A percentile compares a stretch with the other conserved stretches of the same genome.
Conservation (phyloP, 1,140 invertebrate genomes). For the Pemphigus obesinymphae region DNA sequence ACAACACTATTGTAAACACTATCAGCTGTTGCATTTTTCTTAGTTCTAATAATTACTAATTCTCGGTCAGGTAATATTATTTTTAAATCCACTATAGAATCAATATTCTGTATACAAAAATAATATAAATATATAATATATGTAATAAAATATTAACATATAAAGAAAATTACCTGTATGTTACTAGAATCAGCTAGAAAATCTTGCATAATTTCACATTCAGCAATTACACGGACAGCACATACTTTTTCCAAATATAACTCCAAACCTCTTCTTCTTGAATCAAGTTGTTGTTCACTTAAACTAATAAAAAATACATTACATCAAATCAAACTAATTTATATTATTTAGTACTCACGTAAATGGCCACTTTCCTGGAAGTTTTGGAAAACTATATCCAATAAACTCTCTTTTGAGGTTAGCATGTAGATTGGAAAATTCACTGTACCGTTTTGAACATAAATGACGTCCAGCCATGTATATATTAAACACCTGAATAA, state of each 20-base stretch:
- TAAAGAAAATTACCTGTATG: constrained; percentile 55
- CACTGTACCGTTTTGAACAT: constrained; percentile 91
- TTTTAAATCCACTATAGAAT: constrained; percentile 88
- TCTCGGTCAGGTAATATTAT: constrained; percentile 67
- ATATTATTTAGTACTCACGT: constrained; percentile 57
- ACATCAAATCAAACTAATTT: background rate
- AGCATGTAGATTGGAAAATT: constrained; percentile 87
- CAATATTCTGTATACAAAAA: constrained; percentile 58
- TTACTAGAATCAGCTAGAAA: constrained; percentile 91
- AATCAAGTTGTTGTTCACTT: constrained; percentile 94
- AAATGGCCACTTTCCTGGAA: constrained; percentile 99
- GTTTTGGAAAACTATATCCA: constrained; percentile 95
- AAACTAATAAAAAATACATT: constrained; percentile 52
- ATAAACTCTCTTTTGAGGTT: constrained; percentile 92
- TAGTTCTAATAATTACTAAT: constrained; percentile 86
- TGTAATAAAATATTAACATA: background rate
- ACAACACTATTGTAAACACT: constrained; percentile 88
- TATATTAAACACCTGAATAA: constrained; percentile 81
- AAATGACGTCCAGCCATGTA: constrained; percentile 98
- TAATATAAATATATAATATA: background rate
- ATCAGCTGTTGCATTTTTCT: constrained; percentile 83
- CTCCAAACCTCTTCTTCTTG: constrained; percentile 86
- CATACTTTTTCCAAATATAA: constrained; percentile 98
- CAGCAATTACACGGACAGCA: constrained; percentile 94
- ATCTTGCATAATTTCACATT: constrained; percentile 95